A percentile compares a stretch with the other conserved stretches of the same genome.
Evolutionary conservation across 2,797 vertebrate genomes (phyloP).

Genomic region (Cirrhinus molitorella): DNA sequence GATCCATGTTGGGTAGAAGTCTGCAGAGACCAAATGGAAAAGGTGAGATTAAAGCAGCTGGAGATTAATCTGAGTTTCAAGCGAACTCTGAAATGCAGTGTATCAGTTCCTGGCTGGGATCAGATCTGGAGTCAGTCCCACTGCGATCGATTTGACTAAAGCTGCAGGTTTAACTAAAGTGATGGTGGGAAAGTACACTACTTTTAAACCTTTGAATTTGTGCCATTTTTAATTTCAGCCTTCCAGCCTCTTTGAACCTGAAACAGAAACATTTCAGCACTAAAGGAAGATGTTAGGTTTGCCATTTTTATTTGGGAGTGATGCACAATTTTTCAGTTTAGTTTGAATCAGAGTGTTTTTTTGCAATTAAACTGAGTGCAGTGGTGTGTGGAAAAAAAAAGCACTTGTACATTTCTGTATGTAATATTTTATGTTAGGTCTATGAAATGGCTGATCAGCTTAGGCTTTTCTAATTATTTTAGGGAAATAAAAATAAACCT

Average conservation of each 20-base stretch:
- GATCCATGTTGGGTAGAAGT: not conserved
- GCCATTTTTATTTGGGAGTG: not conserved
- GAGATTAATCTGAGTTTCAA: not conserved
- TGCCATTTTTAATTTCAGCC: not conserved
- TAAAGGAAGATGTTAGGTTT: not conserved
- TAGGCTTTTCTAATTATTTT: constrained; percentile 52
- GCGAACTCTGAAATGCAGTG: not conserved
- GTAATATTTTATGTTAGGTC: constrained; percentile 28
- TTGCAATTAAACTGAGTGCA: constrained; percentile 45
- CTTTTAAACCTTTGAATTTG: not conserved
- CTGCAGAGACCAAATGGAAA: not conserved
- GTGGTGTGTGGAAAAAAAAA: constrained; percentile 29
- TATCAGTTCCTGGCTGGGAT: not conserved
- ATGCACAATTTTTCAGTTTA: not conserved
- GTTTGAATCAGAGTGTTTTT: constrained; percentile 1
- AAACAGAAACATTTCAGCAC: not conserved
- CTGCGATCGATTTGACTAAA: not conserved
- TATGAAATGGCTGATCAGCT: constrained; percentile 14
- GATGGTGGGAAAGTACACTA: not conserved
- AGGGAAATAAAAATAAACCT: constrained; percentile 56
- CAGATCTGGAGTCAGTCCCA: not conserved
- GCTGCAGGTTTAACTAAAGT: not conserved
- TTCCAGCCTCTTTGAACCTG: not conserved
- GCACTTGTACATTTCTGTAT: not conserved
- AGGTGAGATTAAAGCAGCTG: not conserved